Percentiles rank a stretch among this genome's conserved stretches.
These are phyloP conservation scores for Steinernema carpocapsae DNA, from an alignment of 2,888 invertebrate genomes.

Conservation along the genomic window DNA sequence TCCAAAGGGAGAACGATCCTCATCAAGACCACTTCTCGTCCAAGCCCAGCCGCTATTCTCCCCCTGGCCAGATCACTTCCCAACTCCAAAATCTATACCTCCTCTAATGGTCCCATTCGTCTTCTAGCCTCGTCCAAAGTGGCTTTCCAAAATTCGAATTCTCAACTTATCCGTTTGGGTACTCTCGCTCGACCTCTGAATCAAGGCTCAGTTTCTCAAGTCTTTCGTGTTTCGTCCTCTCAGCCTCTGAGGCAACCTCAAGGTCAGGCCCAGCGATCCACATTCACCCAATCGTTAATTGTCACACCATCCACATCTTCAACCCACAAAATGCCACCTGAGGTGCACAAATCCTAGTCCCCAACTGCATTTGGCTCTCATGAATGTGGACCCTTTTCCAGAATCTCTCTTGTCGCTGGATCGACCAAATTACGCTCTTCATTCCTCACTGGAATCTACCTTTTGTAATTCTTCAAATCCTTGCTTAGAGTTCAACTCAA, in stretches of 20 bases:
- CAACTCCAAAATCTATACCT: too few relatives aligned
- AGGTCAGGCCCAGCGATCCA: background rate
- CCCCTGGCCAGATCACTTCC: too few relatives aligned
- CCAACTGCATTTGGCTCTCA: too few relatives aligned
- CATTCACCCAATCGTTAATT: too few relatives aligned
- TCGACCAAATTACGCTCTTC: slow-evolving; percentile 9
- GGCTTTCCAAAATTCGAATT: background rate
- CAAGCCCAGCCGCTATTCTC: too few relatives aligned
- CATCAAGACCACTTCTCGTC: too few relatives aligned
- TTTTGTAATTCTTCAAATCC: background rate
- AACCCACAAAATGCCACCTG: too few relatives aligned
- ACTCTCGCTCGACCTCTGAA: background rate
- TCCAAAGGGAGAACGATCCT: too few relatives aligned
- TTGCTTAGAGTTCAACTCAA: background rate
- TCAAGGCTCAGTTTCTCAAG: background rate
- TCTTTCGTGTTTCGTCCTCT: background rate
- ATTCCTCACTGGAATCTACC: slow-evolving; percentile 12
- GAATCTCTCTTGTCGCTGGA: slow-evolving; percentile 32
- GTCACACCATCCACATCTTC: too few relatives aligned
- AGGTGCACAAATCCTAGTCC: too few relatives aligned
- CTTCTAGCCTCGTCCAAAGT: background rate
- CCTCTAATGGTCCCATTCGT: background rate
- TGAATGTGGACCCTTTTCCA: background rate
- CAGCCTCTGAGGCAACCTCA: background rate
- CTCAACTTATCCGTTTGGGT: slow-evolving; percentile 7